These are phyloP conservation scores for Natator depressus DNA, from an alignment of 2,113 vertebrate species.

Conservation along the genomic window DNA sequence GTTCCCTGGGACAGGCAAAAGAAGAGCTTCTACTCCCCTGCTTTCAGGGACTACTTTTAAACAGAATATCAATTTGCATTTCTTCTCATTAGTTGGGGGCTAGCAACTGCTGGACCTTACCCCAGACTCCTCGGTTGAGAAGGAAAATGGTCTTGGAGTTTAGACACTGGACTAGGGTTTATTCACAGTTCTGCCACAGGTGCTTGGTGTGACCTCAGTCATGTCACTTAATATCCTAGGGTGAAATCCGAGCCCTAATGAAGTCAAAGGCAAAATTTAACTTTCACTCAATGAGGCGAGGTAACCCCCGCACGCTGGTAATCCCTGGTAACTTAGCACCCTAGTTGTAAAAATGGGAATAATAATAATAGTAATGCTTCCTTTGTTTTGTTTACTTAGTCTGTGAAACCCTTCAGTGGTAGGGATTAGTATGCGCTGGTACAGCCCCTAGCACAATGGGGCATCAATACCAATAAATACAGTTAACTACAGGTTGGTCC, in stretches of 20 bases:
- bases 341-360: not conserved
- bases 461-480: not conserved
- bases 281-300: not conserved
- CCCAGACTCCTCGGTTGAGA: not conserved
- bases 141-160: not conserved
- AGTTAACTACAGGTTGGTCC: not conserved
- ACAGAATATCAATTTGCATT: not conserved
- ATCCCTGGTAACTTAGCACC: not conserved
- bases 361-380: not conserved
- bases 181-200: not conserved
- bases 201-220: not conserved
- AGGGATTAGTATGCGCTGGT: accelerated
- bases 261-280: not conserved
- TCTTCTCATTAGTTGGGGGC: not conserved
- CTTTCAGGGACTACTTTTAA: not conserved
- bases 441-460: not conserved
- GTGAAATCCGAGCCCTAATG: not conserved
- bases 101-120: not conserved
- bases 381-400: not conserved
- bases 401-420: not conserved
- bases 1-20: not conserved
- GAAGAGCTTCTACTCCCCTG: not conserved
- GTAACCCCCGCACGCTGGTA: no score
- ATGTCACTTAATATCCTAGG: not conserved
- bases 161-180: not conserved